Percentiles rank a stretch among this genome's conserved stretches.
These are phyloP conservation scores for Ictidomys tridecemlineatus DNA, from an alignment of 2,113 vertebrate genomes.

Conservation along the genomic window DNA sequence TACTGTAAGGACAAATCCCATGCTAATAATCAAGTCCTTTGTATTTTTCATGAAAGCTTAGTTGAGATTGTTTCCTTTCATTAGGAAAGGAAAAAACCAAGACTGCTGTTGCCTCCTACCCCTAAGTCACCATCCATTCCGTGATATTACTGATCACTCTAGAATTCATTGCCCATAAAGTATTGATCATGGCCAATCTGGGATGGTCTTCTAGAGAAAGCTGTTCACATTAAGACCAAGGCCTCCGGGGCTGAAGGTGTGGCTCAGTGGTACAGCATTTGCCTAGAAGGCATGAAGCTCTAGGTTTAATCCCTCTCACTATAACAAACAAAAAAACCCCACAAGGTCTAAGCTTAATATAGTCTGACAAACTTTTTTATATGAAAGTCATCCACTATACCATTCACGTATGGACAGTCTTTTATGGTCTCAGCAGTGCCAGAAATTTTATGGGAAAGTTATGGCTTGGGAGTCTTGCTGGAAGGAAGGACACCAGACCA, in stretches of 20 bases:
- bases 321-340: neutral
- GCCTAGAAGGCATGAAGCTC: neutral
- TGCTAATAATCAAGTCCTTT: constrained; percentile 33
- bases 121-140: neutral
- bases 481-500: neutral
- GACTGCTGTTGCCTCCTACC: neutral
- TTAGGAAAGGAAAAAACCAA: constrained; percentile 21
- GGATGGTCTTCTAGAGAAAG: neutral
- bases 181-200: neutral
- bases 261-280: neutral
- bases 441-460: neutral
- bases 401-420: neutral
- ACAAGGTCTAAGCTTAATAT: neutral
- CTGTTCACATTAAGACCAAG: neutral
- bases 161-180: neutral
- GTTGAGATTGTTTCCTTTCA: neutral
- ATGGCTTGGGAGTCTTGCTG: neutral
- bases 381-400: neutral
- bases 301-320: neutral
- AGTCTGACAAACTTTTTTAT: neutral
- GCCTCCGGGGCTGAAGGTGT: neutral
- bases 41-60: constrained; percentile 56
- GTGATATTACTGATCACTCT: neutral
- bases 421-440: neutral
- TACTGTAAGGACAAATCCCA: constrained; percentile 26